These are phyloP conservation scores for Bovichtus variegatus DNA, from an alignment of 2,797 vertebrate genomes.

Conservation along the genomic window DNA sequence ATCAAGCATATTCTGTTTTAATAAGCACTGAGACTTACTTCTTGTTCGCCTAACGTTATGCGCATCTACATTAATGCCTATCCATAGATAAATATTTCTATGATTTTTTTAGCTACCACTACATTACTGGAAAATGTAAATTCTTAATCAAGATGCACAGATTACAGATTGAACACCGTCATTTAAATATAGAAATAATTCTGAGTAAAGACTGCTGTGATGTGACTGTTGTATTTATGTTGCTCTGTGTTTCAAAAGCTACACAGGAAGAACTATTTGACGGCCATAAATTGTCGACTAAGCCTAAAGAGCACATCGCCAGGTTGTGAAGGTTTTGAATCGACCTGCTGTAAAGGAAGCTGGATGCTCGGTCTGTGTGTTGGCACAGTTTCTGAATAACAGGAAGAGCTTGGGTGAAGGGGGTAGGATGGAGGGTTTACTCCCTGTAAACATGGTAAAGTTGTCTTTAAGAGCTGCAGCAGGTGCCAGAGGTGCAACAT, in stretches of 20 bases:
- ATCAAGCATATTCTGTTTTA: not conserved
- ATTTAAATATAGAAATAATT: not conserved
- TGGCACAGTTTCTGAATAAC: slow-evolving; percentile 74
- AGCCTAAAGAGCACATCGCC: slow-evolving; percentile 8
- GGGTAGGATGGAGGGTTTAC: slow-evolving; percentile 38
- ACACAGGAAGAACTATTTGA: slow-evolving; percentile 25
- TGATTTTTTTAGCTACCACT: not conserved
- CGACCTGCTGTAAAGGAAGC: slow-evolving; percentile 36
- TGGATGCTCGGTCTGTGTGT: slow-evolving; percentile 54
- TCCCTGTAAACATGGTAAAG: slow-evolving; percentile 49
- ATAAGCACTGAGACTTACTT: not conserved
- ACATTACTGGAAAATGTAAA: not conserved
- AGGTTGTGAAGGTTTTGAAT: slow-evolving; percentile 39
- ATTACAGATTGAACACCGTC: not conserved
- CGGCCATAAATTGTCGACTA: slow-evolving; percentile 11
- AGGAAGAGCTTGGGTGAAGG: slow-evolving; percentile 64
- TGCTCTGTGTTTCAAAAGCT: slow-evolving; percentile 13
- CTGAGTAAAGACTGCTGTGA: not conserved
- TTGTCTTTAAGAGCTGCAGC: slow-evolving; percentile 35
- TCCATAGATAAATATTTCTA: not conserved
- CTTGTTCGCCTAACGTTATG: not conserved
- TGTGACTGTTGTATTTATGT: slow-evolving; percentile 17
- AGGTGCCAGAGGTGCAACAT: slow-evolving; percentile 42
- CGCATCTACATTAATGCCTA: not conserved
- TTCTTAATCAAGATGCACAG: not conserved